Evolutionary conservation across 2,888 invertebrate species (phyloP).

Genomic region (Aromia moschata): DNA sequence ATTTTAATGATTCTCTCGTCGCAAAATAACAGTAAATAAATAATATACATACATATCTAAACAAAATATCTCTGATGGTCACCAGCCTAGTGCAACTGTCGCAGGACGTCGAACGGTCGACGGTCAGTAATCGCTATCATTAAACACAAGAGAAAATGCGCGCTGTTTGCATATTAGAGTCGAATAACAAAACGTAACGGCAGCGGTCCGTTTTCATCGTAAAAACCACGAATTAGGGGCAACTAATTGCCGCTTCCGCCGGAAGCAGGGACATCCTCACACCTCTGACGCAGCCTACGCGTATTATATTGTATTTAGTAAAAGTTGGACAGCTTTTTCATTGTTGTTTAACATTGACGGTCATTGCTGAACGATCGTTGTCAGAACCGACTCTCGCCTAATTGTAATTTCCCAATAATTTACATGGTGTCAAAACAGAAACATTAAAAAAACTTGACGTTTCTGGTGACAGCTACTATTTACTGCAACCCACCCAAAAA

Average conservation of each 20-base stretch:
- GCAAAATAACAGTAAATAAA: too few species aligned
- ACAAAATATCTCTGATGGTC: too few species aligned
- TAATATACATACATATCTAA: too few species aligned
- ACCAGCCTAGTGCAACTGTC: too few species aligned
- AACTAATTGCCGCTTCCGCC: conserved; percentile 53
- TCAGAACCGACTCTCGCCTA: not conserved
- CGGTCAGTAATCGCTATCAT: conserved; percentile 7
- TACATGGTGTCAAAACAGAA: too few species aligned
- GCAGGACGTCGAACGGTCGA: conserved; percentile 2
- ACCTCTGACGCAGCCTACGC: conserved; percentile 48
- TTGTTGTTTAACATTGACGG: conserved; percentile 51
- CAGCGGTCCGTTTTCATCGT: conserved; percentile 40
- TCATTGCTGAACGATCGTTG: conserved; percentile 40
- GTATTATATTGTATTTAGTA: conserved; percentile 57
- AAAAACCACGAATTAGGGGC: conserved; percentile 53
- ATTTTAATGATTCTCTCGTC: too few species aligned
- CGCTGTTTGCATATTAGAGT: conserved; percentile 37
- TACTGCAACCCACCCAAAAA: too few species aligned
- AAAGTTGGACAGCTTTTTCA: conserved; percentile 51
- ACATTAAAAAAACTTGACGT: too few species aligned
- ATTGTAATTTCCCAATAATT: too few species aligned
- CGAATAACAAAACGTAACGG: conserved; percentile 47
- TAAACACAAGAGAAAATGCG: conserved; percentile 9
- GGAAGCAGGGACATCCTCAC: conserved; percentile 45
- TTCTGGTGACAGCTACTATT: too few species aligned